These are phyloP conservation scores for Zosterops pallidus DNA, from an alignment of 2,113 vertebrate species.

Conservation along the genomic window DNA sequence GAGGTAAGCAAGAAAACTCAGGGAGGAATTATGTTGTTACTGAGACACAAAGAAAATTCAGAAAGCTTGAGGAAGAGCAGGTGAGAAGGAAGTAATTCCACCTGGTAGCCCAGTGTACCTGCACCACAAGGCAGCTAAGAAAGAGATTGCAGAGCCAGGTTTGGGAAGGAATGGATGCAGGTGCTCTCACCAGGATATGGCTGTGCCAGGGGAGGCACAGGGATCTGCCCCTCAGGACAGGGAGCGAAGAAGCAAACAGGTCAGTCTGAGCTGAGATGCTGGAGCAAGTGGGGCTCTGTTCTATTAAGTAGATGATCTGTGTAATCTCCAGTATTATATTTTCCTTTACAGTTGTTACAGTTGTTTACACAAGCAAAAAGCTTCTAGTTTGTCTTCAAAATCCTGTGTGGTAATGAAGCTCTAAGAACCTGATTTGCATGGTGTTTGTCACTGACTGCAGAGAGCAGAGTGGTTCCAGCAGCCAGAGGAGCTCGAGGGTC, in stretches of 20 bases:
- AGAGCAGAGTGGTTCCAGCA: neutral
- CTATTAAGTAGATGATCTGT: neutral
- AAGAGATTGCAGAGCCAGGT: neutral
- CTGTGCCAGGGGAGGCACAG: accelerated
- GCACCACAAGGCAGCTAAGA: neutral
- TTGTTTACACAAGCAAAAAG: neutral
- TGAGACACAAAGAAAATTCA: neutral
- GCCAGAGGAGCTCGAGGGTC: neutral
- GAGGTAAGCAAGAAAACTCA: neutral
- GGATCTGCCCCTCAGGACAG: neutral
- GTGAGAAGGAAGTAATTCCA: neutral
- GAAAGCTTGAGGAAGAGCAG: neutral
- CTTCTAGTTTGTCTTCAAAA: neutral
- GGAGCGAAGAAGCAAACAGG: neutral
- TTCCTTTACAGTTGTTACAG: neutral
- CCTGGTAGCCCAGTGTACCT: neutral
- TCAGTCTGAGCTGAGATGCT: neutral
- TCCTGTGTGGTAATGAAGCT: neutral
- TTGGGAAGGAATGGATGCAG: neutral
- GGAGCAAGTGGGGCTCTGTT: neutral
- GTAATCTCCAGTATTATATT: neutral
- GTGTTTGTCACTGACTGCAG: neutral
- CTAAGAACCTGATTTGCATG: neutral
- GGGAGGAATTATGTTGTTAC: neutral
- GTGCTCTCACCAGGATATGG: accelerated